phyloP scores from a whole-genome alignment of 2,113 vertebrate genomes.

The Empidonax alnorum region DNA sequence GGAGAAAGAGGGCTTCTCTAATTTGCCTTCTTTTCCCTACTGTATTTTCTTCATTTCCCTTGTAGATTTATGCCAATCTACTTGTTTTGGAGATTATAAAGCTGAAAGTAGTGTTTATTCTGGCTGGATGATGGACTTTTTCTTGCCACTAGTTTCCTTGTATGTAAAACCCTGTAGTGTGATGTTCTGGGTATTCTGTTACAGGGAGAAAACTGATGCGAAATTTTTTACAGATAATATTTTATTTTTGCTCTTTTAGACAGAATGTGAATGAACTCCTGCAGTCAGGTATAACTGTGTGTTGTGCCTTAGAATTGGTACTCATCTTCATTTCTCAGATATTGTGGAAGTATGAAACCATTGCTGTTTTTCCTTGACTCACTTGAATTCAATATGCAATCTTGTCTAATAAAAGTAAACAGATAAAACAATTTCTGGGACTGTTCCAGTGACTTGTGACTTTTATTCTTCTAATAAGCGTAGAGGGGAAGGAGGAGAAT shows the following conservation, averaged over 20 bases:
- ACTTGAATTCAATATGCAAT: slow-evolving; percentile 4
- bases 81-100: neutral
- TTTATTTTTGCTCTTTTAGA: slow-evolving; percentile 6
- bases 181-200: neutral
- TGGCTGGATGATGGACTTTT: neutral
- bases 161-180: neutral
- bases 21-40: neutral
- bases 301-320: neutral
- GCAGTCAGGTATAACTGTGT: neutral
- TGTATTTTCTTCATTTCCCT: neutral
- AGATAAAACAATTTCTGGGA: slow-evolving; percentile 26
- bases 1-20: neutral
- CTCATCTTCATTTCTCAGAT: neutral
- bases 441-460: neutral
- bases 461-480: neutral
- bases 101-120: neutral
- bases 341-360: neutral
- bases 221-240: neutral
- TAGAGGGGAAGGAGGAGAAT: neutral
- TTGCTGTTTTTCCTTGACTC: neutral
- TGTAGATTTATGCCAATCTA: neutral
- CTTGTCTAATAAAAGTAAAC: slow-evolving; percentile 29
- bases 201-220: neutral
- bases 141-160: neutral
- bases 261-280: neutral